A percentile compares a stretch with the other conserved stretches of the same genome.
Conservation (phyloP, 1,140 invertebrate species). For the Paraescarpia echinospica region DNA sequence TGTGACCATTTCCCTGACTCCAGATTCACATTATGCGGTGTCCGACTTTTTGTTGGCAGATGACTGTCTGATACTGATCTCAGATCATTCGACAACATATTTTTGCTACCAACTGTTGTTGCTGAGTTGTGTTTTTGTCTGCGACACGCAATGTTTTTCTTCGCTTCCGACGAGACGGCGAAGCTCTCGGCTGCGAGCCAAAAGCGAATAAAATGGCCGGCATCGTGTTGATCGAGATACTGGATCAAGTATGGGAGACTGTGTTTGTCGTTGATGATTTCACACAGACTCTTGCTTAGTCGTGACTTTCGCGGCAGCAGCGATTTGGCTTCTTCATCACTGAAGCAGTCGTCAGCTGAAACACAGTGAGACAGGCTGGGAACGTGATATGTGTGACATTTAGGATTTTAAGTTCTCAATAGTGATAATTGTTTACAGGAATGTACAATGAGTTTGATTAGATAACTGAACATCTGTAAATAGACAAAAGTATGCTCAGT, state of each 20-base stretch:
- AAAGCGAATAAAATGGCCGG: background rate
- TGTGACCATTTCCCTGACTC: background rate
- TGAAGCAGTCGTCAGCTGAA: background rate
- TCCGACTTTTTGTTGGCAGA: background rate
- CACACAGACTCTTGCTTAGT: background rate
- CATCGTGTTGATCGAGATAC: background rate
- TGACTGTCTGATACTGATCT: background rate
- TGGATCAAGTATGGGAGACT: background rate
- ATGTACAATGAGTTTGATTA: too few relatives aligned
- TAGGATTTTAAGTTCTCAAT: too few relatives aligned
- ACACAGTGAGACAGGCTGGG: background rate
- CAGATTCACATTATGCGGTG: background rate
- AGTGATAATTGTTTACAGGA: too few relatives aligned
- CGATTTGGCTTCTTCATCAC: background rate
- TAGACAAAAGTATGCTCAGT: too few relatives aligned
- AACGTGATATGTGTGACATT: too few relatives aligned
- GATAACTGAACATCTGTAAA: too few relatives aligned
- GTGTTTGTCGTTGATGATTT: background rate
- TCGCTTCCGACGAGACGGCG: background rate
- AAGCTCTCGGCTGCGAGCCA: slow-evolving; percentile 13
- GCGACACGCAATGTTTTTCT: background rate
- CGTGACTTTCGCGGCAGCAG: background rate
- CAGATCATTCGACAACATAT: background rate
- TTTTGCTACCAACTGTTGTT: background rate
- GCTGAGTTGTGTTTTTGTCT: background rate